Conservation (phyloP, 1,140 invertebrate genomes). For the Babylonia areolata region DNA sequence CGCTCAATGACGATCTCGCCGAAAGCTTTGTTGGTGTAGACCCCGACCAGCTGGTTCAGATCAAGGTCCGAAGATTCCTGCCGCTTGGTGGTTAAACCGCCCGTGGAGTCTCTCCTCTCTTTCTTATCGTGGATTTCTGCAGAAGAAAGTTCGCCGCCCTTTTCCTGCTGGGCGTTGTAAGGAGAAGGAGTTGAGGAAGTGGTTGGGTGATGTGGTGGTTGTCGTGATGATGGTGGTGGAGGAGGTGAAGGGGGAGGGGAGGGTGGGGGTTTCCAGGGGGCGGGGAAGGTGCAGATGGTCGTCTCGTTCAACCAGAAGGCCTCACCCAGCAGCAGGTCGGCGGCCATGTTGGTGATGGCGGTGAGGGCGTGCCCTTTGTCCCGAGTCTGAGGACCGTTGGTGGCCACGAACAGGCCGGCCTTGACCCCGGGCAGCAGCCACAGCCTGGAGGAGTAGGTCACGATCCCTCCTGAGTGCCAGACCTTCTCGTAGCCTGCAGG, state of each 20-base stretch:
- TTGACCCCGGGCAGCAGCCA: conserved; percentile 61
- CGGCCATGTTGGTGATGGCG: conserved; percentile 44
- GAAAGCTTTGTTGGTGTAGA: conserved; percentile 54
- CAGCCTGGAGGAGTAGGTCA: conserved; percentile 59
- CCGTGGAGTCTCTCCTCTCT: background rate
- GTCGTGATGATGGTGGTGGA: conserved; percentile 22
- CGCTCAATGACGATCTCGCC: conserved; percentile 49
- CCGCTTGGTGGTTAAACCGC: background rate
- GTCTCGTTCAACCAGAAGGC: conserved; percentile 49
- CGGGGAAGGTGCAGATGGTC: conserved; percentile 46
- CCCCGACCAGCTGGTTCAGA: conserved; percentile 44
- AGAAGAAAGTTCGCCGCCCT: background rate
- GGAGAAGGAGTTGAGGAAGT: too few relatives aligned
- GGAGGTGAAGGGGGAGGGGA: background rate
- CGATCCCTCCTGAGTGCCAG: conserved; percentile 62
- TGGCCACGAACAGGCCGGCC: conserved; percentile 53
- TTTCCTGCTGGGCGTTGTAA: too few relatives aligned
- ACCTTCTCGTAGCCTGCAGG: conserved; percentile 55
- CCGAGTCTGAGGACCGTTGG: conserved; percentile 49
- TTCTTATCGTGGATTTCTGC: too few relatives aligned
- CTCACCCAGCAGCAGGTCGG: conserved; percentile 50
- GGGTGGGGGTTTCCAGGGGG: conserved; percentile 36
- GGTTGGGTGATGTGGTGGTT: background rate
- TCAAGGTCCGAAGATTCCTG: too few relatives aligned
- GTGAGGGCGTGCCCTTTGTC: conserved; percentile 35